phyloP scores from a whole-genome alignment of 2,797 vertebrate genomes.

The Coluber constrictor region DNA sequence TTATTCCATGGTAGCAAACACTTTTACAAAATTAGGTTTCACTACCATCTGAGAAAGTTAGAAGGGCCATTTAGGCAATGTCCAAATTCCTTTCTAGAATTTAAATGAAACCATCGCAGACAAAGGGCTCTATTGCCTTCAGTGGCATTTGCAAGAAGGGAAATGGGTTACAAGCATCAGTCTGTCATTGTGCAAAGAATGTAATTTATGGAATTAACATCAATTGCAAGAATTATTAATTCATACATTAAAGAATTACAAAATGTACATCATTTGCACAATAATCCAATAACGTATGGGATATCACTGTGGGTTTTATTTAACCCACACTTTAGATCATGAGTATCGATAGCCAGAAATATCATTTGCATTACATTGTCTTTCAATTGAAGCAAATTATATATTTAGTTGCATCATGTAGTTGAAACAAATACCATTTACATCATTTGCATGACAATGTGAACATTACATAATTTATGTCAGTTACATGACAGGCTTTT shows the following conservation, averaged over 20 bases:
- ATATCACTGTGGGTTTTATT: neutral
- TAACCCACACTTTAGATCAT: neutral
- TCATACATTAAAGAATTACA: neutral
- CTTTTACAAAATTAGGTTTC: neutral
- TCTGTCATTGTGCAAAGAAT: neutral
- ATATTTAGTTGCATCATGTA: neutral
- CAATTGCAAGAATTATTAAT: neutral
- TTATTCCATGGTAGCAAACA: neutral
- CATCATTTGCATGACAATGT: neutral
- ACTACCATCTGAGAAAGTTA: neutral
- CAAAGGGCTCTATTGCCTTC: neutral
- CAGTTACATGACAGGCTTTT: neutral
- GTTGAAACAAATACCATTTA: neutral
- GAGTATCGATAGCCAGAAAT: neutral
- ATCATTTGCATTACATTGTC: neutral
- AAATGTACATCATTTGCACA: neutral
- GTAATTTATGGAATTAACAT: neutral
- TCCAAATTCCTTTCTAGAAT: neutral
- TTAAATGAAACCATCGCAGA: neutral
- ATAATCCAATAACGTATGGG: neutral
- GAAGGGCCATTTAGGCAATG: neutral
- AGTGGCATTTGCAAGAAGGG: neutral
- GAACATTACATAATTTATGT: neutral
- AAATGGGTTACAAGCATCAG: neutral
- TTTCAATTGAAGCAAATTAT: neutral